Evolutionary conservation across 2,888 invertebrate genomes (phyloP), one percentile per base, ranked within the genome.

Genomic region (Ceraclea dissimilis): DNA sequence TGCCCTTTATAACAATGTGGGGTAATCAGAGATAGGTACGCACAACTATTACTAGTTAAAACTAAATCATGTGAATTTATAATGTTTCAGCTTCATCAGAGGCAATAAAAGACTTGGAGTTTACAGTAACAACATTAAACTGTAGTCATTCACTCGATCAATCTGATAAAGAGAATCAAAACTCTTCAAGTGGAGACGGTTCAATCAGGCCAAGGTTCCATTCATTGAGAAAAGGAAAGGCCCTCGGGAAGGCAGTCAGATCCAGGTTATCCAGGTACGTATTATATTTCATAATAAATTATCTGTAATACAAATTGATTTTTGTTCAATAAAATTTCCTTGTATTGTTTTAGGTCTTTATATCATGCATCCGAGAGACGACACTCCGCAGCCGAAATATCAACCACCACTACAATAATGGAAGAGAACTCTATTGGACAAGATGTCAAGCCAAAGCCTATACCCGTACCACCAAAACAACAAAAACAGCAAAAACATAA

Each of bases 61-160:
- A n/a, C n/a, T n/a, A n/a, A n/a, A n/a, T n/a, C n/a, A n/a, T n/a
- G n/a, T n/a, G n/a, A n/a, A n/a, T 46, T 46, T 8, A 10, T 46
- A 19, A 46, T 18, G 19, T 49, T 21, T 8, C 73, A 83, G 88
- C 85, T 62, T 82, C 84, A 48, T 84, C 84, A 54, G 87, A 87
- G 66, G 87, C 89, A 62, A 87, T 89, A 34, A 88, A 90, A 70
- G 92, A 91, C 69, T 88, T 93, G 61, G 91, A 92, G 69, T 81
- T 93, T 63, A 91, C 90, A 0, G 88, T 92, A n/a, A 88, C 88
- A 20, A 93, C 91, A 0, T 73, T 92, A 34, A 90, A 91, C 69
- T 85, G 88, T 71, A 68, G 80, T 49, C 79, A 82, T 65, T 68
- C 75, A 63, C 63, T 74, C 31, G 67, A 68, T 1, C 63, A 63